Conservation (phyloP, 2,888 invertebrate genomes). For the Drosophila helvetica region DNA sequence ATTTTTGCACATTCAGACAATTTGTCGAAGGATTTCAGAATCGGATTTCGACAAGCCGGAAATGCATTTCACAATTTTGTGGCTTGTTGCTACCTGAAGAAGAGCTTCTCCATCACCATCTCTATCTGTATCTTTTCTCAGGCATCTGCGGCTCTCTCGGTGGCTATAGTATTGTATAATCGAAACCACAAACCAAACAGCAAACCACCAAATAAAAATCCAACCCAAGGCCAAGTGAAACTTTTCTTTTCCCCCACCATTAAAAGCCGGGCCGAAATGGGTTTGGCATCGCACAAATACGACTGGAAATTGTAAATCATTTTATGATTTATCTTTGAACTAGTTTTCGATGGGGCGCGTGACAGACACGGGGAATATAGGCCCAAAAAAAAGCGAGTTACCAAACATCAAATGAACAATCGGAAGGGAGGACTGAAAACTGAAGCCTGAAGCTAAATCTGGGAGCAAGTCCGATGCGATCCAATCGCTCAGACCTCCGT, state of each 20-base stretch:
- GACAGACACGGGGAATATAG: constrained; percentile 30
- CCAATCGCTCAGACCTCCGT: constrained; percentile 24
- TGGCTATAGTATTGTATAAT: constrained; percentile 41
- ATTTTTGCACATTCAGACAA: constrained; percentile 36
- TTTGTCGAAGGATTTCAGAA: constrained; percentile 29
- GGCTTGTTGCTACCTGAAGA: constrained; percentile 17
- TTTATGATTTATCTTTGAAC: constrained; percentile 70
- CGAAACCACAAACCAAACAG: constrained; percentile 16
- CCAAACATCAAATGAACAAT: constrained; percentile 37
- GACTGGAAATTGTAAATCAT: constrained; percentile 51
- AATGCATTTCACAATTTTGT: constrained; percentile 19
- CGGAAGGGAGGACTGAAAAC: constrained; percentile 14
- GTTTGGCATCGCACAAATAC: constrained; percentile 36
- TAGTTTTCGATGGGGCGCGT: constrained; percentile 61
- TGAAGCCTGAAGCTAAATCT: neutral
- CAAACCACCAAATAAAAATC: constrained; percentile 21
- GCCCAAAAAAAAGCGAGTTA: constrained; percentile 32
- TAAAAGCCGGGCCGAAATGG: constrained; percentile 42
- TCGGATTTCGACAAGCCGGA: constrained; percentile 7
- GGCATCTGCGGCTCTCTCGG: constrained; percentile 20
- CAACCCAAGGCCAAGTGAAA: constrained; percentile 50
- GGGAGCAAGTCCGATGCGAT: constrained; percentile 9
- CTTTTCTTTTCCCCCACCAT: constrained; percentile 38
- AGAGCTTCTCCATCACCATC: neutral
- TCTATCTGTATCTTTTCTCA: neutral